Evolutionary conservation across 30 jellyfish, hydroid and myxozoan species (phyloP).

Genomic region (Aurelia sp.): DNA sequence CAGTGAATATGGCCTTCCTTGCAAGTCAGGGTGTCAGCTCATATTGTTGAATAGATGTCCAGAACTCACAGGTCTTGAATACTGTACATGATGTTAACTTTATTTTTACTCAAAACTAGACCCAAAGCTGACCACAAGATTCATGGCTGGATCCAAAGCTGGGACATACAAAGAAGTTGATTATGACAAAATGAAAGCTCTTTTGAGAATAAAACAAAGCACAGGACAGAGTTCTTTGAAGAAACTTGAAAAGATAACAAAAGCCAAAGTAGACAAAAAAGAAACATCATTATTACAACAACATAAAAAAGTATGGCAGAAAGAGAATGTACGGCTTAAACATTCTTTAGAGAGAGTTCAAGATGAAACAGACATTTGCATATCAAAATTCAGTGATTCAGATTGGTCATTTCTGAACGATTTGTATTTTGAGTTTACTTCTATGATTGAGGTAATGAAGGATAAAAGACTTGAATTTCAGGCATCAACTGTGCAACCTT

Average conservation of each 20-base stretch:
- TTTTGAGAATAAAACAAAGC: slow-evolving; percentile 70
- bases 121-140: slow-evolving; percentile 59
- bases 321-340: slow-evolving; percentile 66
- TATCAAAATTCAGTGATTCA: slow-evolving; percentile 53
- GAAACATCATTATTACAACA: slow-evolving; percentile 68
- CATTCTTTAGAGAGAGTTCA: slow-evolving; percentile 37
- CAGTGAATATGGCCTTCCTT: too few relatives aligned
- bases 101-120: slow-evolving; percentile 15
- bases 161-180: slow-evolving; percentile 81
- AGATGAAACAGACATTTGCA: slow-evolving; percentile 56
- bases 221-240: slow-evolving; percentile 75
- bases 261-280: slow-evolving; percentile 42
- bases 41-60: too few relatives aligned
- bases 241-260: slow-evolving; percentile 60
- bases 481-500: slow-evolving; percentile 70
- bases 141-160: slow-evolving; percentile 66
- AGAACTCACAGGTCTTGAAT: too few relatives aligned
- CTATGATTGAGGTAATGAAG: slow-evolving; percentile 37
- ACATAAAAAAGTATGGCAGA: slow-evolving; percentile 80
- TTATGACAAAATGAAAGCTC: slow-evolving; percentile 66
- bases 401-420: slow-evolving; percentile 30
- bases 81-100: too few relatives aligned
- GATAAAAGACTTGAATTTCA: slow-evolving; percentile 55
- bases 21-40: too few relatives aligned
- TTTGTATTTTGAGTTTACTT: slow-evolving; percentile 53